Evolutionary conservation across 2,113 vertebrate genomes (phyloP).

Genomic region (Mesocricetus auratus): DNA sequence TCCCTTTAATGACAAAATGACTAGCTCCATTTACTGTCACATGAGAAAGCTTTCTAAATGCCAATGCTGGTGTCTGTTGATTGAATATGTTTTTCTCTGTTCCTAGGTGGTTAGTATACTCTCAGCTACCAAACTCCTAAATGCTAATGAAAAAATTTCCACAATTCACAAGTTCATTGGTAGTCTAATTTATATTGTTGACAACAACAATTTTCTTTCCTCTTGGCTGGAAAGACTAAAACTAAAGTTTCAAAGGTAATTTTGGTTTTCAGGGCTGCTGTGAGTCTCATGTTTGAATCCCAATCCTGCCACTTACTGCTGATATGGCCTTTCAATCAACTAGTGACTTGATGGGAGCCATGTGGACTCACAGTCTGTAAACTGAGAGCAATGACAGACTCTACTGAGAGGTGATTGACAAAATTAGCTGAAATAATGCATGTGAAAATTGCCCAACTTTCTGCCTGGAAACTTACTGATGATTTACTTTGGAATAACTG

Average conservation of each 20-base stretch:
- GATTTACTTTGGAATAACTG: background rate
- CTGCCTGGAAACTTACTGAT: slow-evolving; percentile 27
- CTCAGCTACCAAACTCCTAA: background rate
- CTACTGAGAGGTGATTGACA: background rate
- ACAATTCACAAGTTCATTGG: background rate
- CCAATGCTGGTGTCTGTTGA: background rate
- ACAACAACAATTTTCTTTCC: background rate
- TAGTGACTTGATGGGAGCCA: background rate
- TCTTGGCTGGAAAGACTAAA: background rate
- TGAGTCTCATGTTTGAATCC: background rate
- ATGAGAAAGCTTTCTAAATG: background rate
- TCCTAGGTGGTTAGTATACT: background rate
- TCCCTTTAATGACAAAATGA: slow-evolving; percentile 40
- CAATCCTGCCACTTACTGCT: background rate
- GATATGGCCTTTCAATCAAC: background rate
- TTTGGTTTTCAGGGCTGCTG: background rate
- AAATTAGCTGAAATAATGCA: slow-evolving; percentile 29
- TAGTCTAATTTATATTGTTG: slow-evolving; percentile 5
- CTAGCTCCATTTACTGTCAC: background rate
- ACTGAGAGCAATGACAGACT: background rate
- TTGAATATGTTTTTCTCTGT: background rate
- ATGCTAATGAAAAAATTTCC: background rate
- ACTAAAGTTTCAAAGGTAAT: slow-evolving; percentile 6
- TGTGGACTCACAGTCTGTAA: background rate
- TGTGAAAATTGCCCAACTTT: slow-evolving; percentile 2